Evolutionary conservation across 2,888 invertebrate genomes (phyloP).

Genomic region (Yponomeuta plumbellus): DNA sequence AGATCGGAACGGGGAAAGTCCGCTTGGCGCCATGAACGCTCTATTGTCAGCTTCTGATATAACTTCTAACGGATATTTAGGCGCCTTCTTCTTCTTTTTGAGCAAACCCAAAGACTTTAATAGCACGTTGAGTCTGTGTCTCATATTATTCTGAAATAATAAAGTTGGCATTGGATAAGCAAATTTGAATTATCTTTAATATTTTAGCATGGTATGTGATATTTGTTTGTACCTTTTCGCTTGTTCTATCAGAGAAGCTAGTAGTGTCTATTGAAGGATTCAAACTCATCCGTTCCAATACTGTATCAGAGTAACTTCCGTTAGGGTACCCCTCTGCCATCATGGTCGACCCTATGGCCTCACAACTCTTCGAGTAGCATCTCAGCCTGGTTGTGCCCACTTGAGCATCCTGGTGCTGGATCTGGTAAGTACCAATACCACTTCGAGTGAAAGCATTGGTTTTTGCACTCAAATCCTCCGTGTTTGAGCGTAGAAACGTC

Average conservation of each 20-base stretch:
- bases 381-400: slow-evolving; percentile 51
- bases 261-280: not conserved
- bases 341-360: slow-evolving; percentile 50
- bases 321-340: slow-evolving; percentile 39
- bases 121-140: not conserved
- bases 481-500: slow-evolving; percentile 24
- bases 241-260: not conserved
- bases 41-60: not conserved
- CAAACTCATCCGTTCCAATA: slow-evolving; percentile 48
- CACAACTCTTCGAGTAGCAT: slow-evolving; percentile 62
- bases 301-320: slow-evolving; percentile 53
- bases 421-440: slow-evolving; percentile 41
- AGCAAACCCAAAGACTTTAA: not conserved
- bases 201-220: too few species aligned
- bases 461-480: slow-evolving; percentile 26
- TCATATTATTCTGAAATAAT: not conserved
- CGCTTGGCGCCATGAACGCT: not conserved
- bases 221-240: not conserved
- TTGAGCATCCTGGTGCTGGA: slow-evolving; percentile 47
- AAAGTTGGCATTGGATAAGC: not conserved
- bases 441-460: slow-evolving; percentile 42
- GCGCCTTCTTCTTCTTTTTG: not conserved
- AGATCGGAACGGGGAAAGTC: not conserved
- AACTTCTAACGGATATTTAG: slow-evolving; percentile 1
- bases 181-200: too few species aligned